phyloP scores from a whole-genome alignment of 2,113 vertebrate species.

The Gambusia affinis region DNA sequence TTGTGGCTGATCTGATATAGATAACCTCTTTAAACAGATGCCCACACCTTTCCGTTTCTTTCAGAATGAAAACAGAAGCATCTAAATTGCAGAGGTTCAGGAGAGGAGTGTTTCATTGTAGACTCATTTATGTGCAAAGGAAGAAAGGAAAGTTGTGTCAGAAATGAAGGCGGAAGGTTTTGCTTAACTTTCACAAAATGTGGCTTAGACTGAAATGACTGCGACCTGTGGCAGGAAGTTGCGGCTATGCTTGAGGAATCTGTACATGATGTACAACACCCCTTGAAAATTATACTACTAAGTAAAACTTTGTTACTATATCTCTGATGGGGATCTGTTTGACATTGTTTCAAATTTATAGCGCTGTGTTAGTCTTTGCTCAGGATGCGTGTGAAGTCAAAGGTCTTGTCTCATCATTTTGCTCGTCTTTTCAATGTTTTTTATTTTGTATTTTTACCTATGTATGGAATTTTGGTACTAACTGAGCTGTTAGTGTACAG shows the following conservation, averaged over 20 bases:
- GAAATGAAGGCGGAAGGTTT: constrained; percentile 31
- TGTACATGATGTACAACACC: neutral
- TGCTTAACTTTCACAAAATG: constrained; percentile 43
- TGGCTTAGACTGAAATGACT: constrained; percentile 21
- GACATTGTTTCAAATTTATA: neutral
- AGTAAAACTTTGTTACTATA: neutral
- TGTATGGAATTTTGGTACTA: too few species aligned
- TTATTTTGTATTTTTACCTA: neutral
- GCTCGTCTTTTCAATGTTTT: neutral
- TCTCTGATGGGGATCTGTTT: neutral
- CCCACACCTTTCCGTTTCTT: neutral
- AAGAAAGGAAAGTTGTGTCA: neutral
- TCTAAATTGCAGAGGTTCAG: neutral
- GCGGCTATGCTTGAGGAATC: constrained; percentile 19
- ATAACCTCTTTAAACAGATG: constrained; percentile 18
- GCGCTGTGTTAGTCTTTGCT: neutral
- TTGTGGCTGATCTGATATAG: constrained; percentile 7
- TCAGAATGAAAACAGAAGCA: neutral
- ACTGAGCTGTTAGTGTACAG: too few species aligned
- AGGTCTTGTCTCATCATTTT: neutral
- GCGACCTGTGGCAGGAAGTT: constrained; percentile 33
- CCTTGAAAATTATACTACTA: neutral
- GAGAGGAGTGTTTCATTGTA: neutral
- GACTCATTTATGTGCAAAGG: neutral
- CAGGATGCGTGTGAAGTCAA: neutral